Percentiles rank a stretch among this genome's conserved stretches.
phyloP scores from a whole-genome alignment of 1,140 invertebrate genomes.

The Bombus polaris region DNA sequence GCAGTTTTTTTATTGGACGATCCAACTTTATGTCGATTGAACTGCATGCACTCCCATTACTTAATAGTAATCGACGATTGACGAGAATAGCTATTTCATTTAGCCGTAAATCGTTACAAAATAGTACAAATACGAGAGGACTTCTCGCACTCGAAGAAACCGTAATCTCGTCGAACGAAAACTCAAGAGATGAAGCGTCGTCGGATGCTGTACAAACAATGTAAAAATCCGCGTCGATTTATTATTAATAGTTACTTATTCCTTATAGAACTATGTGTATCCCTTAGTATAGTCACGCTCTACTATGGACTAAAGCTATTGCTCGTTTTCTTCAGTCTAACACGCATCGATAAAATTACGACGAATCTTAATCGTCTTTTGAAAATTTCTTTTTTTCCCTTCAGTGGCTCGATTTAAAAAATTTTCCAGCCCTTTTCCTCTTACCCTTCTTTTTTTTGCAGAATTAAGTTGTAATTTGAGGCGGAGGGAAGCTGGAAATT shows the following conservation, averaged over 20 bases:
- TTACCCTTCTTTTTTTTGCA: not conserved
- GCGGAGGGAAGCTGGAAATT: not conserved
- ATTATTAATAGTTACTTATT: slow-evolving; percentile 26
- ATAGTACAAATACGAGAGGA: slow-evolving; percentile 40
- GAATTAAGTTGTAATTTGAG: not conserved
- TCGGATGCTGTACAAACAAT: slow-evolving; percentile 19
- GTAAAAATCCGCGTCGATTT: slow-evolving; percentile 57
- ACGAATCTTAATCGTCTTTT: slow-evolving; percentile 16
- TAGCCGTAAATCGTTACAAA: slow-evolving; percentile 40
- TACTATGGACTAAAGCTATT: slow-evolving; percentile 65
- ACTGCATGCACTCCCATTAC: slow-evolving; percentile 4
- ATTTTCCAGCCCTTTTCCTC: not conserved
- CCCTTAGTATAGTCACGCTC: slow-evolving; percentile 29
- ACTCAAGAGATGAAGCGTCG: not conserved
- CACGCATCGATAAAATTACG: slow-evolving; percentile 57
- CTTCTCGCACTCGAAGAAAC: slow-evolving; percentile 30
- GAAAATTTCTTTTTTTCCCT: not conserved
- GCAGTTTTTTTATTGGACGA: slow-evolving; percentile 38
- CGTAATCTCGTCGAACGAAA: not conserved
- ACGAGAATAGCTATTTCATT: slow-evolving; percentile 12
- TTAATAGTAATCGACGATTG: slow-evolving; percentile 25
- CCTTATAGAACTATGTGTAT: slow-evolving; percentile 34
- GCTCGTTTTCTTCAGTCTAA: slow-evolving; percentile 67
- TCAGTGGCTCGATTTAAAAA: not conserved
- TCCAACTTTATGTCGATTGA: not conserved